Evolutionary conservation across 2,113 vertebrate species (phyloP), one percentile per base, ranked within the genome.

Genomic region (Triplophysa rosa): DNA sequence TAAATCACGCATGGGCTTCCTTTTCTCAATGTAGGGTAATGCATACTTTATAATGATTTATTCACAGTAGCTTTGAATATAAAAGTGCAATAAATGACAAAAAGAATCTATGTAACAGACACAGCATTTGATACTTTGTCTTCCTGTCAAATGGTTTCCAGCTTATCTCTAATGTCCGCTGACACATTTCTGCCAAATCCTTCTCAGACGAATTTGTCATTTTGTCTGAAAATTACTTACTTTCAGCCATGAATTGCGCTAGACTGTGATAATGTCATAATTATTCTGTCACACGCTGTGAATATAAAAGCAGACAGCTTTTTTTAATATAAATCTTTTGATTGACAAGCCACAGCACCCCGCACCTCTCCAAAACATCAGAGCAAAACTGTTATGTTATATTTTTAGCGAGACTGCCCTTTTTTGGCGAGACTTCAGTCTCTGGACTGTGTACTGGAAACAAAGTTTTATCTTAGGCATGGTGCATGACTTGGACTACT

Each of bases 201-300:
- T 58, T 76, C 58, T 75, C 13, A 16, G 23, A 63, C 29, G 58
- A 56, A 79, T 45, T 14, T 49, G 17, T 8, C 16, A 11, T 29
- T 73, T 73, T 72, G 63, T 69, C 37, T 21, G 26, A 52, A 78
- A 72, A 56, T 42, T 11, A 17, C 19, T 78, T 29, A 26, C 21
- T 59, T 74, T 59, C 21, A 54, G 54, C 33, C 52, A 66, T 66
- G 61, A 72, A 33, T 79, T 59, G 14, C 54, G 63, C 52, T 63
- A 61, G 37, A 66, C 33, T 77, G 33, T 62, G 67, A 65, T 56
- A 65, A 40, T 71, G 64, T 37, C 26, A 80, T 65, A 79, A 75
- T 83, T 42, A 67, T 42, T 21, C 81, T 83, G 56, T 68, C 70
- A 69, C 77, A 45, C 77, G 10, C 65, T 49, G 26, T 52, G 21